Base-by-base conservation (phyloP, 2,888 invertebrate species). In the Matsumyia berberina region DNA sequence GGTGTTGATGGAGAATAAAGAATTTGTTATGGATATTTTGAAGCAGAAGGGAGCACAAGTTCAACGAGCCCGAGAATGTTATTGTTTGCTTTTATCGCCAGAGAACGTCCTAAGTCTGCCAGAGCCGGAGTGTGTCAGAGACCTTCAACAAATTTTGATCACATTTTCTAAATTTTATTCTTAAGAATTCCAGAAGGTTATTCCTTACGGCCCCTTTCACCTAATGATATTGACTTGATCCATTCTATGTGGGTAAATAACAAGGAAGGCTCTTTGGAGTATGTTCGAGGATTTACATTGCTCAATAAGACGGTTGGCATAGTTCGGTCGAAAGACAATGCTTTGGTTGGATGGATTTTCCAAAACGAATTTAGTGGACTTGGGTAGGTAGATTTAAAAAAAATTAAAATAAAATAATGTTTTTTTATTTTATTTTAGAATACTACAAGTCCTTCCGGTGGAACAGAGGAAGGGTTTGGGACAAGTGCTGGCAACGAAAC, bases 221-320 rank as follows among this genome's bases (percentile, higher is more conserved):
- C 82, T 3, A 74, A 76, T 1, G 87, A 90, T 86, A 90, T 88
- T 3, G 82, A 76, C 5, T 17, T 86, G 7, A 87, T 90, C 3
- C 89, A 90, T 58, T 33, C 39, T 2, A 46, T 80, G 1, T 90
- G 90, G 90, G 86, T 88, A 11, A 91, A 90, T 44, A 90, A 89
- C 17, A 88, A 87, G 12, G 91, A 90, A 74, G 90, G 89, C 12
- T 90, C 90, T 0, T 60, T 89, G 53, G 72, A 86, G 0, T 90
- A 89, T 55, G 67, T 91, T 5, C 83, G 86, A 33, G 89, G 88
- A 1, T 81, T 90, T 1, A 89, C 89, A 8, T 64, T 86, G 0
- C 81, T 88, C 29, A 89, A 89, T 73, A 72, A 83, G n/a, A 88
- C 90, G 0, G 12, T 89, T 17, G 91, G 90, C 1, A 85, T 89